Conservation (phyloP, 2,113 vertebrate genomes). For the Agelaius phoeniceus region DNA sequence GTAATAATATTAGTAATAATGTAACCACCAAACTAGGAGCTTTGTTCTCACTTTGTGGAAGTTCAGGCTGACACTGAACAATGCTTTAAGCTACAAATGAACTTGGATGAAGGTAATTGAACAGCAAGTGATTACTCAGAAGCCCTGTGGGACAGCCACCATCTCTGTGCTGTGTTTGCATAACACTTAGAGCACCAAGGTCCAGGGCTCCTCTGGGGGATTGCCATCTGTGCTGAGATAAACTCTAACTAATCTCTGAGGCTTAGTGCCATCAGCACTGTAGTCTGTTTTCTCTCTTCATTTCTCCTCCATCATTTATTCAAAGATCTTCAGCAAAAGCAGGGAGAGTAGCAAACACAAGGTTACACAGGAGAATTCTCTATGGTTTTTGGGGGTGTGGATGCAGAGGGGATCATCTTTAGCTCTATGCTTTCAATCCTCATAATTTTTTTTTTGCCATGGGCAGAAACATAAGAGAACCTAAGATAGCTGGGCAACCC, state of each 20-base stretch:
- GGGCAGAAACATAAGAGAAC: not conserved
- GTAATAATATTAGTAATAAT: not conserved
- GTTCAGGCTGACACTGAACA: not conserved
- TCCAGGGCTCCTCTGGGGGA: slow-evolving; percentile 22
- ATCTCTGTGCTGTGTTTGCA: slow-evolving; percentile 30
- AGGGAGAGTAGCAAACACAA: not conserved
- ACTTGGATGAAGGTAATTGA: slow-evolving; percentile 21
- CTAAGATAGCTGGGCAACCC: not conserved
- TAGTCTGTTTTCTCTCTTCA: not conserved
- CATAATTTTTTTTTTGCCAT: not conserved
- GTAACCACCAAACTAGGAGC: not conserved
- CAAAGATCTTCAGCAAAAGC: not conserved
- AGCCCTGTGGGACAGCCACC: slow-evolving; percentile 22
- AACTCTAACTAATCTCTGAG: slow-evolving; percentile 44
- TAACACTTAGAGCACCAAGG: slow-evolving; percentile 9
- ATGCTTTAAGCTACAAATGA: not conserved
- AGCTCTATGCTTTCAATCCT: not conserved
- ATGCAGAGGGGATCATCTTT: not conserved
- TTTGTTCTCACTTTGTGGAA: not conserved
- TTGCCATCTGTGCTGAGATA: slow-evolving; percentile 47
- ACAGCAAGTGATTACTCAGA: not conserved
- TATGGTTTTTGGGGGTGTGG: rapidly evolving
- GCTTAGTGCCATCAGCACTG: slow-evolving; percentile 2
- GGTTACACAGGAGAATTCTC: not conserved
- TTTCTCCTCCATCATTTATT: not conserved